These are phyloP conservation scores for Dysmachus trigonus DNA, from an alignment of 2,888 invertebrate species.

Conservation along the genomic window DNA sequence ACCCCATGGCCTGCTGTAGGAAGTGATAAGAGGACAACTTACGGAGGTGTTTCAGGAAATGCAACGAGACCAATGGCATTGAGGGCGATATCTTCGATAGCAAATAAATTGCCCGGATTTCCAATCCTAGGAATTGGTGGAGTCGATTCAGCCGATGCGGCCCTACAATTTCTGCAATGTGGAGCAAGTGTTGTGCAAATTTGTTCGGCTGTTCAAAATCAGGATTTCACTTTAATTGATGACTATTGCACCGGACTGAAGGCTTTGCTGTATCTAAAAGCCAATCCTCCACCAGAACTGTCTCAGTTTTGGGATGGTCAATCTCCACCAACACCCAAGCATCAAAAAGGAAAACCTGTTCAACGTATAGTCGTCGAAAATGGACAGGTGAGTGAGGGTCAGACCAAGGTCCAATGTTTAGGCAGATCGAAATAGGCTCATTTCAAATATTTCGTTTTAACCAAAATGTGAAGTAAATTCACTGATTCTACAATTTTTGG, in stretches of 20 bases:
- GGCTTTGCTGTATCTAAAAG: slow-evolving; percentile 82
- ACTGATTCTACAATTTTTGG: too few species aligned
- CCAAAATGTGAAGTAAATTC: too few species aligned
- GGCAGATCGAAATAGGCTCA: not conserved
- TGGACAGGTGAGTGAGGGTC: slow-evolving; percentile 70
- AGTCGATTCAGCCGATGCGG: slow-evolving; percentile 94
- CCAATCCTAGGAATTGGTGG: slow-evolving; percentile 97
- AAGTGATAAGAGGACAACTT: slow-evolving; percentile 81
- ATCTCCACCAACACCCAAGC: slow-evolving; percentile 87
- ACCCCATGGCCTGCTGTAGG: slow-evolving; percentile 94
- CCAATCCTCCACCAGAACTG: slow-evolving; percentile 69
- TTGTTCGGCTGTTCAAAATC: slow-evolving; percentile 97
- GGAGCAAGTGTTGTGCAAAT: slow-evolving; percentile 94
- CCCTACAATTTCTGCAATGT: slow-evolving; percentile 92
- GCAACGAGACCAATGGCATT: slow-evolving; percentile 95
- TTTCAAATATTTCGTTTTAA: too few species aligned
- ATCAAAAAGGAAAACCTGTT: slow-evolving; percentile 93
- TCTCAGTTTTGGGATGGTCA: slow-evolving; percentile 89
- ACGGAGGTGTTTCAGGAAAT: slow-evolving; percentile 94
- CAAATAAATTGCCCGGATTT: slow-evolving; percentile 83
- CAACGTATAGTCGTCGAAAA: slow-evolving; percentile 71
- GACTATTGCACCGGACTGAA: slow-evolving; percentile 93
- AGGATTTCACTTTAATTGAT: slow-evolving; percentile 96
- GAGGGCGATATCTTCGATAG: slow-evolving; percentile 89
- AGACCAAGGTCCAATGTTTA: not conserved